phyloP scores from a whole-genome alignment of 2,888 invertebrate species.

The Lycia hirtaria region DNA sequence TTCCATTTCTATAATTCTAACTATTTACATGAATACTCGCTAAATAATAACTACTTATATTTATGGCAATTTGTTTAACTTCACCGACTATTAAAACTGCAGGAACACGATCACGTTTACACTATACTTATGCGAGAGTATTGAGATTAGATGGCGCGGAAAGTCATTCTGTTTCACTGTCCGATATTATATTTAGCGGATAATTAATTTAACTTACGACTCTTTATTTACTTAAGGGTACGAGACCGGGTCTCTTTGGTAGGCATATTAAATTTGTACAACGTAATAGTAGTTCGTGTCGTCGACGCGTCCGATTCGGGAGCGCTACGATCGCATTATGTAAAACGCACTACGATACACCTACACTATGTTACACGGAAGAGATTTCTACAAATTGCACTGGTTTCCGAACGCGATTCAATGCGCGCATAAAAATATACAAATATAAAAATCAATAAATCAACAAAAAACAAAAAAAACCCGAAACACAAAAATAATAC shows the following conservation, averaged over 20 bases:
- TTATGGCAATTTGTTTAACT: conserved; percentile 86
- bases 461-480: conserved; percentile 81
- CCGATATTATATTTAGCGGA: conserved; percentile 69
- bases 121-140: conserved; percentile 84
- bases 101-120: conserved; percentile 85
- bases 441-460: conserved; percentile 76
- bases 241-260: conserved; percentile 87
- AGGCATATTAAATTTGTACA: conserved; percentile 86
- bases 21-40: conserved; percentile 82
- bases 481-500: conserved; percentile 84
- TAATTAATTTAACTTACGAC: conserved; percentile 80
- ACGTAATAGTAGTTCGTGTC: conserved; percentile 79
- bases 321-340: conserved; percentile 68
- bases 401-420: conserved; percentile 83
- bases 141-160: conserved; percentile 82
- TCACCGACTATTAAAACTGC: conserved; percentile 84
- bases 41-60: conserved; percentile 84
- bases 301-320: conserved; percentile 64
- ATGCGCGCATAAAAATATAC: conserved; percentile 80
- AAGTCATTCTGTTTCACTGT: conserved; percentile 73
- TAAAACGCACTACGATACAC: conserved; percentile 79
- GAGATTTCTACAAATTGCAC: conserved; percentile 86
- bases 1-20: conserved; percentile 76
- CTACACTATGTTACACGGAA: conserved; percentile 84
- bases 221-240: conserved; percentile 83